Conservation (phyloP, 2,888 invertebrate species). For the Rhamphomyia laevipes region DNA sequence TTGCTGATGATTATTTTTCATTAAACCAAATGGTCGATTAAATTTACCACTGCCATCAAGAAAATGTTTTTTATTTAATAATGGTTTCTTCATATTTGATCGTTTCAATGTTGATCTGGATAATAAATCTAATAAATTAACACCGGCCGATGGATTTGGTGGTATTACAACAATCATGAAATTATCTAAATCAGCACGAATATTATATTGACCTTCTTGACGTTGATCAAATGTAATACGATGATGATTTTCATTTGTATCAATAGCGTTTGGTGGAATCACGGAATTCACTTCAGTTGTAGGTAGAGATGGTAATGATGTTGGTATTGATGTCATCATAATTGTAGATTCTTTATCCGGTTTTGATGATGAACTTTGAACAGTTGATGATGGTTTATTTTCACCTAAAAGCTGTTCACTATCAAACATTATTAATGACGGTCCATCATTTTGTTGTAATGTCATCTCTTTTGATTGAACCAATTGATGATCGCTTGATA, state of each 20-base stretch:
- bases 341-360: not conserved
- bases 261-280: conserved; percentile 15
- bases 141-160: conserved; percentile 31
- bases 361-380: not conserved
- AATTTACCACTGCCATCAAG: not conserved
- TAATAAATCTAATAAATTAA: conserved; percentile 27
- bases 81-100: conserved; percentile 13
- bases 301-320: not conserved
- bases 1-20: conserved; percentile 17
- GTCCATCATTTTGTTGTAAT: not conserved
- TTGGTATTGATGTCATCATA: not conserved
- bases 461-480: too few relatives aligned
- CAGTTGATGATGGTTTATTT: not conserved
- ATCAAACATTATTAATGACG: not conserved
- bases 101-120: conserved; percentile 25
- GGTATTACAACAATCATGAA: conserved; percentile 56
- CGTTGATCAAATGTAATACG: conserved; percentile 46
- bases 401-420: not conserved
- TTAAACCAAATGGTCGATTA: conserved; percentile 13
- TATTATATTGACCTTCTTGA: conserved; percentile 64
- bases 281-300: not conserved
- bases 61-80: conserved; percentile 15
- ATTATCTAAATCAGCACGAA: conserved; percentile 62
- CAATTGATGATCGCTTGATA: not conserved
- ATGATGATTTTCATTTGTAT: conserved; percentile 9